Base-by-base conservation (phyloP, 2,888 invertebrate species). In the Synanthedon formicaeformis region DNA sequence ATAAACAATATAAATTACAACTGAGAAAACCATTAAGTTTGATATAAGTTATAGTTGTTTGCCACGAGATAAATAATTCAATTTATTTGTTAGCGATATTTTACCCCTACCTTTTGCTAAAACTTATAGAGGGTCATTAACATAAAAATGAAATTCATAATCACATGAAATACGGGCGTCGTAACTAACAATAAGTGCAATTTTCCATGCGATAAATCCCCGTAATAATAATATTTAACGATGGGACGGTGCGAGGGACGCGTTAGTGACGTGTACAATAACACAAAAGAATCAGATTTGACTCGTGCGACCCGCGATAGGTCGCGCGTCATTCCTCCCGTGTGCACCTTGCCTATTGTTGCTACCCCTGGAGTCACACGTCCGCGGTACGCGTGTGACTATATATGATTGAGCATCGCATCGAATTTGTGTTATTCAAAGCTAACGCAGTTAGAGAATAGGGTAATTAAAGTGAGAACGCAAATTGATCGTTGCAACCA, bases 171-270 rank as follows among this genome's bases (percentile, higher is more conserved):
- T 82, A 84, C 81, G 64, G 66, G 72, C 70, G 71, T 72, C 70
- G 66, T 66, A 66, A 54, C 61, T 66, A 60, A 73, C 73, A 86
- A 86, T 84, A 75, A 76, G 72, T 84, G 76, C 79, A 86, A 87
- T 87, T 87, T 87, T 87, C 85, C 81, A 70, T 76, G 82, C 84
- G 81, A 85, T 87, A 85, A 85, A 85, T 85, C 83, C 10, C 75
- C 69, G 60, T 76, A 83, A 86, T 84, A 85, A 86, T 84, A 85
- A 84, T 85, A 84, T 78, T 82, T 78, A 73, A 76, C 67, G 52
- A n/a, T 54, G 50, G 18, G 23, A 18, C 16, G 23, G 8, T 18
- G 49, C 53, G 34, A 48, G 45, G 34, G n/a, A 14, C 40, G 13
- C 50, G 40, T 51, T 50, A 18, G 40, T 40, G 45, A 48, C 50